These are phyloP conservation scores for Acanthosepion esculentum DNA, from an alignment of 2,888 invertebrate genomes.

Conservation along the genomic window DNA sequence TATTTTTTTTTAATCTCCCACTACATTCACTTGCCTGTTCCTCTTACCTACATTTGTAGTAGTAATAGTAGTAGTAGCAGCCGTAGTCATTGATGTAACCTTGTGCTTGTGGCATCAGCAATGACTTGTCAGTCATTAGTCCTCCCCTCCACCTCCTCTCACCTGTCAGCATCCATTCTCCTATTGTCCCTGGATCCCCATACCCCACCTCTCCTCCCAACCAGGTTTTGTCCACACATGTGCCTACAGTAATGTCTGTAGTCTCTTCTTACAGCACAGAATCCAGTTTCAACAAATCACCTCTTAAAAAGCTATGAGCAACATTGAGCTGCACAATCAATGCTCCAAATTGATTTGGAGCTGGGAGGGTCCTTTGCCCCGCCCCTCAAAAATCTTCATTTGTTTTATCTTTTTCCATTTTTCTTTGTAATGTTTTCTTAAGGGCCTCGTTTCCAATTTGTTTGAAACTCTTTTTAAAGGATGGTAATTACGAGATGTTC, in stretches of 20 bases:
- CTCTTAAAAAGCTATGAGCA: neutral
- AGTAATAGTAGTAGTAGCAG: neutral
- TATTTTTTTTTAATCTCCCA: neutral
- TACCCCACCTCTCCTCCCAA: no score
- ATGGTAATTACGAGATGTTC: no score
- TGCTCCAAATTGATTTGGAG: neutral
- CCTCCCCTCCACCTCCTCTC: neutral
- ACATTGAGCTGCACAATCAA: neutral
- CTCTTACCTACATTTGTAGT: no score
- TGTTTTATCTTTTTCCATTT: neutral
- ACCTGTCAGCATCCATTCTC: neutral
- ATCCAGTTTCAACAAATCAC: constrained; percentile 33
- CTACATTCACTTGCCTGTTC: neutral
- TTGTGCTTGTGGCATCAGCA: neutral
- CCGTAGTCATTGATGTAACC: neutral
- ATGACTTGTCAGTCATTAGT: neutral
- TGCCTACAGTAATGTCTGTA: constrained; percentile 18
- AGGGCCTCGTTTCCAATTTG: no score
- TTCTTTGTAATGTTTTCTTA: neutral
- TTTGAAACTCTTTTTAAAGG: no score
- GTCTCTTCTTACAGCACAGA: constrained; percentile 9
- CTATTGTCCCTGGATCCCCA: neutral
- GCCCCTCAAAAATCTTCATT: neutral
- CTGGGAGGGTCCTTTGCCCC: neutral
- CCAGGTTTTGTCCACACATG: neutral